Conservation (phyloP, 2,113 vertebrate species). For the Laticauda colubrina region DNA sequence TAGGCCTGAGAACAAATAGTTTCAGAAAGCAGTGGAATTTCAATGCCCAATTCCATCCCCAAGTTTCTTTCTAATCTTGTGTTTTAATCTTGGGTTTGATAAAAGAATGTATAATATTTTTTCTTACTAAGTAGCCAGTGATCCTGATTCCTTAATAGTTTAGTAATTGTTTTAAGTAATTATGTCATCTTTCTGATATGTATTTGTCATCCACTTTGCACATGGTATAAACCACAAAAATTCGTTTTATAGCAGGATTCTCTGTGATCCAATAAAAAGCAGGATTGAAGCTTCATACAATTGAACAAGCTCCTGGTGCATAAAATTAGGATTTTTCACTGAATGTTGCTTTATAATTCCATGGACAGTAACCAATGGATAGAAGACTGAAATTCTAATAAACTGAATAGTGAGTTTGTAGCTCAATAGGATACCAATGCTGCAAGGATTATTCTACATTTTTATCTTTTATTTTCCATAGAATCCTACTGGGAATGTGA, state of each 20-base stretch:
- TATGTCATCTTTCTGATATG: neutral
- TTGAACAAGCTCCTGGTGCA: neutral
- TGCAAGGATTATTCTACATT: neutral
- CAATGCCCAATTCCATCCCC: neutral
- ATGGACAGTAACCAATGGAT: neutral
- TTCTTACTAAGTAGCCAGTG: neutral
- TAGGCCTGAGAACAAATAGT: neutral
- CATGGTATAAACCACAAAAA: neutral
- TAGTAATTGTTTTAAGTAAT: neutral
- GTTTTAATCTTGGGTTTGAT: neutral
- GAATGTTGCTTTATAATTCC: neutral
- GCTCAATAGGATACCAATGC: neutral
- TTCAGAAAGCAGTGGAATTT: neutral
- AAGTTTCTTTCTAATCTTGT: neutral
- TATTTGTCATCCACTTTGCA: neutral
- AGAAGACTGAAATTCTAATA: neutral
- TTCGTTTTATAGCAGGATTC: neutral
- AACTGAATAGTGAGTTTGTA: neutral
- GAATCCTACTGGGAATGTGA: no score
- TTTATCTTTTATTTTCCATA: neutral
- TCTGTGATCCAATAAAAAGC: neutral
- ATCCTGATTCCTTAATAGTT: neutral
- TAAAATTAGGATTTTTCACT: neutral
- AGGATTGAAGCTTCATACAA: neutral
- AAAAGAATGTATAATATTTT: neutral